A percentile compares a stretch with the other conserved stretches of the same genome.
phyloP scores from a whole-genome alignment of 2,888 invertebrate genomes.

The Drosophila fungiperda region DNA sequence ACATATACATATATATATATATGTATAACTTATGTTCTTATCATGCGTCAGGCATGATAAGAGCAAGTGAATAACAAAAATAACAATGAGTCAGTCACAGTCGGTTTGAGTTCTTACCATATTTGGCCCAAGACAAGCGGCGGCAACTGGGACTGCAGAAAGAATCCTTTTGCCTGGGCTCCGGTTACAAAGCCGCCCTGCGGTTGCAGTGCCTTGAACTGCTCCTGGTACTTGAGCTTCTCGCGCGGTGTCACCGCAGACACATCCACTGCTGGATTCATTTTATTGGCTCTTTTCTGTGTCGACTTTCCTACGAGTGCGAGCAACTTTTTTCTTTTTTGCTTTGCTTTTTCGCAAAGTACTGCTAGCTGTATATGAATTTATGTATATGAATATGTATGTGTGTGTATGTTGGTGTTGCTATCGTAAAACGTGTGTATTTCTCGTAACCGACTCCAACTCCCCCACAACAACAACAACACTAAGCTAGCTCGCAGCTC shows the following conservation, averaged over 20 bases:
- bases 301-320: slow-evolving; percentile 28
- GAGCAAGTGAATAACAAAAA: slow-evolving; percentile 27
- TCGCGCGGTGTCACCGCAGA: slow-evolving; percentile 96
- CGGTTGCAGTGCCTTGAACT: slow-evolving; percentile 95
- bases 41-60: slow-evolving; percentile 34
- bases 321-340: slow-evolving; percentile 16
- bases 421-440: slow-evolving; percentile 37
- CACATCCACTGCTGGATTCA: slow-evolving; percentile 88
- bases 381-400: slow-evolving; percentile 6
- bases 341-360: slow-evolving; percentile 26
- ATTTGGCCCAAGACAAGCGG: slow-evolving; percentile 96
- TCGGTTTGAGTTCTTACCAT: slow-evolving; percentile 88
- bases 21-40: slow-evolving; percentile 31
- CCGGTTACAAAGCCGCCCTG: slow-evolving; percentile 95
- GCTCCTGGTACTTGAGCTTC: slow-evolving; percentile 94
- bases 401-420: slow-evolving; percentile 13
- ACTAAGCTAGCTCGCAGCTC: slow-evolving; percentile 35
- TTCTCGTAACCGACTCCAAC: slow-evolving; percentile 57
- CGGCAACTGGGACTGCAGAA: slow-evolving; percentile 96
- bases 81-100: slow-evolving; percentile 13
- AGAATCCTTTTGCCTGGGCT: slow-evolving; percentile 96
- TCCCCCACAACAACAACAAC: slow-evolving; percentile 47
- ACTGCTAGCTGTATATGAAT: slow-evolving; percentile 9
- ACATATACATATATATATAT: background rate
- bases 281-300: slow-evolving; percentile 48